Evolutionary conservation across 2,113 vertebrate species (phyloP).

Genomic region (Strigops habroptila): DNA sequence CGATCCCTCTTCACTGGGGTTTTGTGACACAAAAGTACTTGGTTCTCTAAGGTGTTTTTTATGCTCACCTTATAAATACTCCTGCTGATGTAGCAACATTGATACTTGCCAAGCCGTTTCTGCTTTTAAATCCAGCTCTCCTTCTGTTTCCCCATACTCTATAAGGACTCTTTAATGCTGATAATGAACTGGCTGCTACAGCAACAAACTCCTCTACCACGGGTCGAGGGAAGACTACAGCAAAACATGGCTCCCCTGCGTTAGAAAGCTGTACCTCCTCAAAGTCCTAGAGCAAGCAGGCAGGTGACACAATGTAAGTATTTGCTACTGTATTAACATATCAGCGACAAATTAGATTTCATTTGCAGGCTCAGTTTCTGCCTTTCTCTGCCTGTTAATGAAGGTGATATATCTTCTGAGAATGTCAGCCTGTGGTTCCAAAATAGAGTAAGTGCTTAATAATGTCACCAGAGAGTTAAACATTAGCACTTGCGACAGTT

Average conservation of each 20-base stretch:
- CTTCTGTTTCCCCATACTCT: not conserved
- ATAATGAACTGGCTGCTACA: not conserved
- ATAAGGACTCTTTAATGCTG: not conserved
- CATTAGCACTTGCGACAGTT: not conserved
- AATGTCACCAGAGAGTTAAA: not conserved
- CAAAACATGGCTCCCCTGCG: not conserved
- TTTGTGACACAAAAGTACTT: not conserved
- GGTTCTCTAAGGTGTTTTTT: not conserved
- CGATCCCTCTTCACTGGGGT: not conserved
- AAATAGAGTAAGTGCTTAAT: constrained; percentile 22
- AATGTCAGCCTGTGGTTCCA: not conserved
- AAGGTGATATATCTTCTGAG: not conserved
- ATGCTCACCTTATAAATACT: not conserved
- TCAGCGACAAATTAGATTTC: not conserved
- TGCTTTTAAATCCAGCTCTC: not conserved
- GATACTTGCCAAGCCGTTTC: not conserved
- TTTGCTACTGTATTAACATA: not conserved
- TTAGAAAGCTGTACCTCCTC: not conserved
- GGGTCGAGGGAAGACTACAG: not conserved
- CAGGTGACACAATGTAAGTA: not conserved
- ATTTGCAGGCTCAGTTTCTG: not conserved
- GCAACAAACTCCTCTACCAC: not conserved
- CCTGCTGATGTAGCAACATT: not conserved
- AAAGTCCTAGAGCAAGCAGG: not conserved
- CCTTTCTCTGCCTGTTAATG: not conserved